Evolutionary conservation across 2,113 vertebrate species (phyloP).

Genomic region (Chionodraco myersi): DNA sequence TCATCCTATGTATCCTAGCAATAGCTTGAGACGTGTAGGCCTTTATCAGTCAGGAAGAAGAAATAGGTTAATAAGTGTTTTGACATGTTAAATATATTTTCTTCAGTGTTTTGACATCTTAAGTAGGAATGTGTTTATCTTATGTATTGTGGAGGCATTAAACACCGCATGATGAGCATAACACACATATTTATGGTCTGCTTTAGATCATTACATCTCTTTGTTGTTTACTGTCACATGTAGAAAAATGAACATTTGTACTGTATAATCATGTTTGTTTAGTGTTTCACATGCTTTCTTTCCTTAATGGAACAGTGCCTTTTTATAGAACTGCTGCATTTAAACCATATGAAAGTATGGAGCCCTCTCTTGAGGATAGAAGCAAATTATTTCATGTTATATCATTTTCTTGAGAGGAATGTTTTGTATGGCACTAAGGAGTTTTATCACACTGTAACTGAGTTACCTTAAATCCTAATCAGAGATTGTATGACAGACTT

Average conservation of each 20-base stretch:
- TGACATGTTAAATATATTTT: background rate
- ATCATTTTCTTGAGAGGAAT: background rate
- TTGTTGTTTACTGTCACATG: background rate
- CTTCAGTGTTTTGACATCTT: background rate
- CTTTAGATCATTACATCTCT: background rate
- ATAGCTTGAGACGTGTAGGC: background rate
- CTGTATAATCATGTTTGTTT: background rate
- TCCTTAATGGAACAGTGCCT: slow-evolving; percentile 65
- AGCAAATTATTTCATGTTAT: slow-evolving; percentile 1
- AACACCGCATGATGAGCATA: background rate
- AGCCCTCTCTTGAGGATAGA: slow-evolving; percentile 4
- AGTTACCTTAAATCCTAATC: background rate
- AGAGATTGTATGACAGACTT: background rate
- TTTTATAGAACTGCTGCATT: slow-evolving; percentile 35
- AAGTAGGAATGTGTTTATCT: background rate
- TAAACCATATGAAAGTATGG: background rate
- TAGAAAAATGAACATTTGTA: background rate
- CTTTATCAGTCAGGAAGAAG: background rate
- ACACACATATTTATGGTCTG: background rate
- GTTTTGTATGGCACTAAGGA: background rate
- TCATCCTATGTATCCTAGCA: background rate
- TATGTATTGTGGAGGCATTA: background rate
- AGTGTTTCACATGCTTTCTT: slow-evolving; percentile 8
- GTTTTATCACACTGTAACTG: slow-evolving; percentile 5
- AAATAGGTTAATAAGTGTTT: background rate